Evolutionary conservation across 2,888 invertebrate species (phyloP).

Genomic region (Drosophila incognita): DNA sequence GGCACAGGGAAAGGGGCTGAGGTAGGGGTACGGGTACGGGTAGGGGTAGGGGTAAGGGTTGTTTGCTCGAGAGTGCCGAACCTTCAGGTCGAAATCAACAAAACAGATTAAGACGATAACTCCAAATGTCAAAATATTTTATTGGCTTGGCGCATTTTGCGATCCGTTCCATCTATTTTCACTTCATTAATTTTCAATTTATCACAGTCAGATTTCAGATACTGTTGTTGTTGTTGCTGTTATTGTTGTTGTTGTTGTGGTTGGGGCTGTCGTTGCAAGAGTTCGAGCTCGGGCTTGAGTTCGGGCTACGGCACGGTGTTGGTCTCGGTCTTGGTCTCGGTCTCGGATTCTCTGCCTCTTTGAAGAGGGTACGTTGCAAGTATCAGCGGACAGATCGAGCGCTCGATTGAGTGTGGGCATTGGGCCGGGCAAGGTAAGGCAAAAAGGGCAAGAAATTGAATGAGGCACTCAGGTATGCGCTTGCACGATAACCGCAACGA

Average conservation of each 20-base stretch:
- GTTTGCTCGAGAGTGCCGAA: slow-evolving; percentile 36
- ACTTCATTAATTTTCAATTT: slow-evolving; percentile 85
- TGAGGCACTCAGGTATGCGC: slow-evolving; percentile 75
- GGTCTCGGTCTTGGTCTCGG: slow-evolving; percentile 7
- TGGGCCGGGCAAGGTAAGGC: slow-evolving; percentile 16
- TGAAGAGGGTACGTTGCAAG: slow-evolving; percentile 69
- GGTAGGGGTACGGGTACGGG: neutral
- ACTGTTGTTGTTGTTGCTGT: slow-evolving; percentile 32
- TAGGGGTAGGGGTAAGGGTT: neutral
- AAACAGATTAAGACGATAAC: slow-evolving; percentile 85
- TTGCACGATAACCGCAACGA: slow-evolving; percentile 71
- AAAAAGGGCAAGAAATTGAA: slow-evolving; percentile 54
- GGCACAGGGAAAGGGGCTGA: neutral
- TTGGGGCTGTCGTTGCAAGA: slow-evolving; percentile 31
- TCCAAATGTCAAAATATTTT: slow-evolving; percentile 85
- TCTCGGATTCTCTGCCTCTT: slow-evolving; percentile 35
- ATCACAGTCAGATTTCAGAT: slow-evolving; percentile 84
- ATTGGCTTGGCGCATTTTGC: slow-evolving; percentile 84
- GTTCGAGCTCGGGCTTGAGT: slow-evolving; percentile 9
- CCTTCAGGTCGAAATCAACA: slow-evolving; percentile 75
- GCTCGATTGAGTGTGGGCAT: slow-evolving; percentile 49
- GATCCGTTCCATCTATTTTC: slow-evolving; percentile 85
- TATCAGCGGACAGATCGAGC: slow-evolving; percentile 70
- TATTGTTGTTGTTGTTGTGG: slow-evolving; percentile 23
- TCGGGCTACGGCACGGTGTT: slow-evolving; percentile 5